Conservation (phyloP, 1,140 invertebrate genomes). For the Nomia melanderi region DNA sequence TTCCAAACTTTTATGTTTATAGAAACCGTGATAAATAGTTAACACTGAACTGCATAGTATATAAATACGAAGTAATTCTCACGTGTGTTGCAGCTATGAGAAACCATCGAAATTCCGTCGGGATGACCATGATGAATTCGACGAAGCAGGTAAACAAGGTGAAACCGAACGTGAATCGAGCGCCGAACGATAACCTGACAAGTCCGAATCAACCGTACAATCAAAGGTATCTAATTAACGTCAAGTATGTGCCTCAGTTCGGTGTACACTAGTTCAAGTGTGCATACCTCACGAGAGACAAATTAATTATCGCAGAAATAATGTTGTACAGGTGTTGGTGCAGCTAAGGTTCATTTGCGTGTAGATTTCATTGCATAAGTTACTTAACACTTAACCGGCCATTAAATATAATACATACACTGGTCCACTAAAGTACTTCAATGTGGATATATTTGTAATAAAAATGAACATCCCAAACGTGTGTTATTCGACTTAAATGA, state of each 20-base stretch:
- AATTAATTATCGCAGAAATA: slow-evolving; percentile 27
- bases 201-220: slow-evolving; percentile 80
- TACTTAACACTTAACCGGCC: background rate
- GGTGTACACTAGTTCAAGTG: slow-evolving; percentile 5
- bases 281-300: slow-evolving; percentile 47
- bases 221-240: slow-evolving; percentile 72
- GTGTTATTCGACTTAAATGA: too few relatives aligned
- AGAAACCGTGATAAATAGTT: too few relatives aligned
- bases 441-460: too few relatives aligned
- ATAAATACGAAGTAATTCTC: background rate
- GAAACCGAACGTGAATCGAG: slow-evolving; percentile 90
- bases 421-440: too few relatives aligned
- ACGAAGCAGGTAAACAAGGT: slow-evolving; percentile 92
- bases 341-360: background rate
- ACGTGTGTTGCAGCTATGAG: slow-evolving; percentile 78
- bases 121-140: slow-evolving; percentile 83
- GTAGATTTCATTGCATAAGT: background rate
- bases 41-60: background rate
- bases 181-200: slow-evolving; percentile 83
- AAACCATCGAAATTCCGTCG: slow-evolving; percentile 87
- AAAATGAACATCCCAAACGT: too few relatives aligned
- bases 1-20: too few relatives aligned
- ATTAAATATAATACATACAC: too few relatives aligned
- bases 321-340: background rate
- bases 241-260: background rate